Evolutionary conservation across 1,140 invertebrate genomes (phyloP).

Genomic region (Lordiphosa mommai): DNA sequence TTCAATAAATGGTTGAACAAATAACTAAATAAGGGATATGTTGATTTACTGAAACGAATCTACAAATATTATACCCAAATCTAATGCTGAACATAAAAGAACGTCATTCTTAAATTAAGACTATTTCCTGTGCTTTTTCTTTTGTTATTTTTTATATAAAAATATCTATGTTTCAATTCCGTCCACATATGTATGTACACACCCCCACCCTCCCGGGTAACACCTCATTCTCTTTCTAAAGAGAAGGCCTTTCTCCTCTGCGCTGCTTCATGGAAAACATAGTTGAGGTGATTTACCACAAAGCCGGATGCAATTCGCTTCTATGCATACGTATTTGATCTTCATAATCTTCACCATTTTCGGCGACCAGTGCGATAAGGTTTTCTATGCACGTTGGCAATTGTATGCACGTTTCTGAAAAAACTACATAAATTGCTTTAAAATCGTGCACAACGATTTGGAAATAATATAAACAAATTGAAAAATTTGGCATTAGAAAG

Average conservation of each 20-base stretch:
- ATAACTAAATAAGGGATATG: no score
- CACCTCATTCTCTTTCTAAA: not conserved
- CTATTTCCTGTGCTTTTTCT: no score
- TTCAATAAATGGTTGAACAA: no score
- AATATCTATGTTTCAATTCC: no score
- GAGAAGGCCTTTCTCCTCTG: slow-evolving; percentile 3
- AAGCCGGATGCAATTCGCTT: slow-evolving; percentile 77
- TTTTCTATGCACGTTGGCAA: slow-evolving; percentile 79
- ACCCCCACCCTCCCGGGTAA: no score
- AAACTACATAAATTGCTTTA: slow-evolving; percentile 80
- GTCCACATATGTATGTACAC: not conserved
- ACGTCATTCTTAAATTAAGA: no score
- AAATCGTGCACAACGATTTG: slow-evolving; percentile 75
- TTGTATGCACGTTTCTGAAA: slow-evolving; percentile 79
- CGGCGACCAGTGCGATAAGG: slow-evolving; percentile 78
- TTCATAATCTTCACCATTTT: slow-evolving; percentile 80
- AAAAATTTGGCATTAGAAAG: slow-evolving; percentile 27
- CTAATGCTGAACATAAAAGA: no score
- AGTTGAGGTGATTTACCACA: slow-evolving; percentile 76
- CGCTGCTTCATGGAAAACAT: slow-evolving; percentile 22
- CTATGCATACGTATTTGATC: slow-evolving; percentile 78
- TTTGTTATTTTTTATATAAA: no score
- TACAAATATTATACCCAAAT: no score
- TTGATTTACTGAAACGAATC: no score
- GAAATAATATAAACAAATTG: slow-evolving; percentile 39